Evolutionary conservation across 2,888 invertebrate genomes (phyloP).

Genomic region (Melitaea athalia): DNA sequence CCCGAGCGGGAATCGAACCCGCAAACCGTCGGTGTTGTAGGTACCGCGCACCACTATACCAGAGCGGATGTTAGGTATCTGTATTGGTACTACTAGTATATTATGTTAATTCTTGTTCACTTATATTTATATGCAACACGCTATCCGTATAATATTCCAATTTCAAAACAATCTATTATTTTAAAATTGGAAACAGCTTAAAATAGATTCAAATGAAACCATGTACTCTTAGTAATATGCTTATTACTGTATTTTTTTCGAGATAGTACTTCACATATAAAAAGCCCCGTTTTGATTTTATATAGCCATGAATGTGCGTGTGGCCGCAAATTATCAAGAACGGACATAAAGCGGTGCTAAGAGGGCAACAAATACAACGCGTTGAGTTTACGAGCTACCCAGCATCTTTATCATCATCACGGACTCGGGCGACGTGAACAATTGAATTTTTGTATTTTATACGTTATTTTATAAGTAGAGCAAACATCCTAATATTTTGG

Average conservation of each 20-base stretch:
- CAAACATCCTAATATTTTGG: neutral
- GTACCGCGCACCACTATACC: too few relatives aligned
- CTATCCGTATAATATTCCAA: too few relatives aligned
- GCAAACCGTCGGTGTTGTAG: too few relatives aligned
- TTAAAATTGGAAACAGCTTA: too few relatives aligned
- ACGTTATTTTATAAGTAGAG: neutral
- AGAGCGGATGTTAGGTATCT: too few relatives aligned
- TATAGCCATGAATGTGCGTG: conserved; percentile 13
- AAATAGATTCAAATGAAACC: neutral
- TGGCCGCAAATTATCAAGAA: conserved; percentile 39
- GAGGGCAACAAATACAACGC: conserved; percentile 48
- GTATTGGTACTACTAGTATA: too few relatives aligned
- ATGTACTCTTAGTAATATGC: neutral
- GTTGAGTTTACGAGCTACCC: conserved; percentile 47
- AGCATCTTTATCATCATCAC: conserved; percentile 24
- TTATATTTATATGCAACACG: too few relatives aligned
- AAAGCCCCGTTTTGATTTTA: conserved; percentile 2
- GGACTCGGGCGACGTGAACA: conserved; percentile 7
- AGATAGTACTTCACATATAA: neutral
- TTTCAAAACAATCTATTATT: too few relatives aligned
- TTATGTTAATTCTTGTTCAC: too few relatives aligned
- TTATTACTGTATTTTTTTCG: neutral
- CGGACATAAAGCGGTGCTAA: conserved; percentile 36
- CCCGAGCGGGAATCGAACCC: too few relatives aligned
- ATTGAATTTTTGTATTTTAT: conserved; percentile 1